Base-by-base conservation (phyloP, 2,888 invertebrate species). In the Perizoma flavofasciatum region DNA sequence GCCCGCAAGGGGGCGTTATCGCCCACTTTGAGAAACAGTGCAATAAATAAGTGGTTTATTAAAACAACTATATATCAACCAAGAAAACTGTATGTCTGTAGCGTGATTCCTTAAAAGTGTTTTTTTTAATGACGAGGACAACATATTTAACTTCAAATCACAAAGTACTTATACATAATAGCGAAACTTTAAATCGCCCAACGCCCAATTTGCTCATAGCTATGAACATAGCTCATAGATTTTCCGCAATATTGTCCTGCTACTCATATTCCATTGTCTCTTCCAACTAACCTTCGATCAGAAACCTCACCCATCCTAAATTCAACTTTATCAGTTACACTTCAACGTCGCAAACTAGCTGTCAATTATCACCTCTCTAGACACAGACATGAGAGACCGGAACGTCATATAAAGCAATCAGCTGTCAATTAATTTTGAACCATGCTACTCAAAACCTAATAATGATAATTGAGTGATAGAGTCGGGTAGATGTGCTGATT, bases 241-340 rank as follows among this genome's bases (percentile, higher is more conserved):
- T 79, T 77, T 75, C 77, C 75, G 75, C 78, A 76, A 78, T 78
- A 79, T 78, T 75, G 79, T 79, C 77, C 69, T 73, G 75, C 79
- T 76, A 62, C 73, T 70, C 72, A 72, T 71, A 70, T 74, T 73
- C 79, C 75, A 83, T 84, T 85, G 85, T 83, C 78, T 60, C 68
- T 61, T 59, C 67, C 68, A 52, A 57, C 61, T 63, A 55, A 54
- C 57, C 62, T 69, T 63, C 71, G 75, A 66, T 69, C 69, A 66
- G 74, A 72, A 72, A 72, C 68, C 64, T n/a, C 10, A 10, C 41
- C 32, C 4, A 71, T 69, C 66, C 65, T 56, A 67, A 66, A 63
- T 41, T 49, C 10, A 51, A 35, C 58, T 4, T 41, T 54, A 69
- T 64, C 33, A 5, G 5, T 0, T 10, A 46, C 9, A 46, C 1